These are phyloP conservation scores for Podilymbus podiceps DNA, from an alignment of 2,113 vertebrate genomes.

Conservation along the genomic window DNA sequence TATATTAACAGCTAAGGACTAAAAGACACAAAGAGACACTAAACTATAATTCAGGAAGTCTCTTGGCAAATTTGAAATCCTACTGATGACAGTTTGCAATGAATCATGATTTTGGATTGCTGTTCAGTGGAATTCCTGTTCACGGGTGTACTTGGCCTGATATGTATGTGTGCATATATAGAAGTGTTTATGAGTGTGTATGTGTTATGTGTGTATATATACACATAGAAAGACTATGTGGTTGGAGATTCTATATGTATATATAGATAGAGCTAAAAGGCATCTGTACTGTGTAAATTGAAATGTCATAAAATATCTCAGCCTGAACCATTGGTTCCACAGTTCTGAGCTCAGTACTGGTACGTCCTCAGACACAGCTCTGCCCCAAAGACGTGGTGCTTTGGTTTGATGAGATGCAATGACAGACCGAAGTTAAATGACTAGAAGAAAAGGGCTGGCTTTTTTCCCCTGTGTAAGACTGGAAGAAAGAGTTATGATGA, in stretches of 20 bases:
- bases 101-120: background rate
- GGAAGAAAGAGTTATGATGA: constrained; percentile 11
- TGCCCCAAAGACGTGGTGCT: background rate
- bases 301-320: background rate
- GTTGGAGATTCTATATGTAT: background rate
- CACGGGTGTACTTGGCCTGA: background rate
- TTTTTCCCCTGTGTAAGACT: background rate
- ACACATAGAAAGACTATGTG: background rate
- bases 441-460: background rate
- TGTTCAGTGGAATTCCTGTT: background rate
- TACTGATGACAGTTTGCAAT: background rate
- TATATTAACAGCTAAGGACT: background rate
- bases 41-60: background rate
- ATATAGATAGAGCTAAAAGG: background rate
- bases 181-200: accelerated
- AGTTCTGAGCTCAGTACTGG: background rate
- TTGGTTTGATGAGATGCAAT: background rate
- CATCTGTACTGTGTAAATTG: background rate
- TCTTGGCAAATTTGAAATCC: background rate
- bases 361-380: background rate
- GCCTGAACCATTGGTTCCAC: background rate
- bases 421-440: background rate
- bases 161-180: background rate
- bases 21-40: background rate
- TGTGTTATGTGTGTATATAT: accelerated